Evolutionary conservation across 2,888 invertebrate species (phyloP).

Genomic region (Drosophila merina): DNA sequence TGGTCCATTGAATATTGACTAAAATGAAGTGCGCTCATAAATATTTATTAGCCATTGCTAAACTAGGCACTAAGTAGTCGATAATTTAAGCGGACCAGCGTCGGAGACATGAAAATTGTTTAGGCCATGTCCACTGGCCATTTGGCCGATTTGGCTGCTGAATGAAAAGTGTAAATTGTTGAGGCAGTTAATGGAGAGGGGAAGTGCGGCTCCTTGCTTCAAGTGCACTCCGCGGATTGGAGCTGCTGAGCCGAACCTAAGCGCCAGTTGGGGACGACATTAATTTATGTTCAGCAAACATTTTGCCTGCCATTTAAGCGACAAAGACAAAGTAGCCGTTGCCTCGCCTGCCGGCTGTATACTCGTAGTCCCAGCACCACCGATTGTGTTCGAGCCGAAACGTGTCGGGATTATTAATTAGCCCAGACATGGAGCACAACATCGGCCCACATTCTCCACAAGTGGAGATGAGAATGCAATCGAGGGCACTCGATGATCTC

Average conservation of each 20-base stretch:
- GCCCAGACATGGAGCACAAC: constrained; percentile 29
- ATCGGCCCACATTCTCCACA: constrained; percentile 33
- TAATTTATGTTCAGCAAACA: constrained; percentile 76
- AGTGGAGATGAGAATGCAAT: constrained; percentile 20
- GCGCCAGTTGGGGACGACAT: constrained; percentile 58
- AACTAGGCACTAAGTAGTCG: constrained; percentile 72
- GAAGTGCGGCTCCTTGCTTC: neutral
- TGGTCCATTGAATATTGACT: constrained; percentile 49
- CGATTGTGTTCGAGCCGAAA: constrained; percentile 26
- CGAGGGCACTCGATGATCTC: constrained; percentile 24
- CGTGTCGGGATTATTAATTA: constrained; percentile 74
- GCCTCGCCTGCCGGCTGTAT: constrained; percentile 14
- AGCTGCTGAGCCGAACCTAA: constrained; percentile 45
- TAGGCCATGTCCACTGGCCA: constrained; percentile 41
- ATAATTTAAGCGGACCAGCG: constrained; percentile 63
- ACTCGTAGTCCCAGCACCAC: neutral
- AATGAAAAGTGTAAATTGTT: constrained; percentile 66
- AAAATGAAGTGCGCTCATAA: constrained; percentile 67
- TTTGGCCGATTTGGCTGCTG: constrained; percentile 42
- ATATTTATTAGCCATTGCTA: constrained; percentile 71
- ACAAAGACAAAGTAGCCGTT: constrained; percentile 71
- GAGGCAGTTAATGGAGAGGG: constrained; percentile 4
- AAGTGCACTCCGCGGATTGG: constrained; percentile 25
- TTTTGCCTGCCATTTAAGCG: constrained; percentile 75
- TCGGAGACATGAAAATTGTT: constrained; percentile 52